Base-by-base conservation (phyloP, 23 tunicate species). In the Halocynthia aurantium region DNA sequence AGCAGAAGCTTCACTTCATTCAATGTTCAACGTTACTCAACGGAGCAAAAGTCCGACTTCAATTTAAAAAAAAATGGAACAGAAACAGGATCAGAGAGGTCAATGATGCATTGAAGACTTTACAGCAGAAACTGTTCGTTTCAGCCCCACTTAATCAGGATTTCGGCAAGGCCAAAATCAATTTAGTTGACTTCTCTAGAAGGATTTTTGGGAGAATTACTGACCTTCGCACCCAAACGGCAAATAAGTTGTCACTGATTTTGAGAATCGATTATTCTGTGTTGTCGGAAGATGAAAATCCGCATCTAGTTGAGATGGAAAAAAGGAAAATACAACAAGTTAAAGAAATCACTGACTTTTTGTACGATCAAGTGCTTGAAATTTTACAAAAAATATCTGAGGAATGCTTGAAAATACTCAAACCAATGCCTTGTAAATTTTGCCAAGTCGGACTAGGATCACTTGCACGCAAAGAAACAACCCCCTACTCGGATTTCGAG, bases 401-500 rank as follows among this genome's bases (percentile, higher is more conserved):
- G 51, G 20, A 77, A 8, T 52, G 71, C 9, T 20, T 56, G 57
- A 22, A 19, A 21, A 57, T 84, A 68, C 40, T 84, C 9, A 77
- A 77, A 6, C 69, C 69, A 17, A 53, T 19, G 17, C 87, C 87
- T 56, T 84, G 87, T 51, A 21, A 57, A 20, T 84, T 54, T 56
- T 77, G 77, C 12, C 54, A 62, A 17, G 61, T 84, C n/a, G 87
- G 87, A 18, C 13, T 84, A 0, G 87, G 87, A 15, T 84, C 87
- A 6, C 51, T 84, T 7, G 87, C 82, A 6, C 70, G 77, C 8
- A 53, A 57, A 52, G 81, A 77, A 55, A 76, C 69, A 6, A 77
- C 86, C 60, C 75, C 75, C 7, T 83, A 83, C 55, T 83, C 86
- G 6, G 87, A 84, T 84, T 77, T 84, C 44, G 87, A 84, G 50